Evolutionary conservation across 2,113 vertebrate genomes (phyloP).

Genomic region (Chloropsis hardwickii): DNA sequence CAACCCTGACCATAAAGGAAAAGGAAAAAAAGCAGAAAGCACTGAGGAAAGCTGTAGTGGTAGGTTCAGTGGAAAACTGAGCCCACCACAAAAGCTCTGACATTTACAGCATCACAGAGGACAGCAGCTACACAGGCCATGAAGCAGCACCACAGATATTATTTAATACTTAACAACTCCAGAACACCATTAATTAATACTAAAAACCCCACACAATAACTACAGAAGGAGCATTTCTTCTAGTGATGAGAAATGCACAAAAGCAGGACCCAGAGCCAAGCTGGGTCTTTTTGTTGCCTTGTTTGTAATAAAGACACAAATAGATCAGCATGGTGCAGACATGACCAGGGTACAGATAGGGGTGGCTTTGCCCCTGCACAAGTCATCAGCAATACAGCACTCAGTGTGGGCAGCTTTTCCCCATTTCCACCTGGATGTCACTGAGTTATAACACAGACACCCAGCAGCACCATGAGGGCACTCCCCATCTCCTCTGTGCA

Average conservation of each 20-base stretch:
- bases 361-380: not conserved
- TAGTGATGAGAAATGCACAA: not conserved
- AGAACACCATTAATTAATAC: not conserved
- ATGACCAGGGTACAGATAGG: rapidly evolving
- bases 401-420: not conserved
- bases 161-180: not conserved
- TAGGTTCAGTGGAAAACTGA: too few species aligned
- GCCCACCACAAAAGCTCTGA: not conserved
- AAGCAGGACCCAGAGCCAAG: rapidly evolving
- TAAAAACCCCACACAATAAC: not conserved
- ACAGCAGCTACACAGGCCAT: rapidly evolving
- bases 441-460: not conserved
- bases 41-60: not conserved
- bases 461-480: not conserved
- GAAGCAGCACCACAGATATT: not conserved
- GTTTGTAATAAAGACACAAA: not conserved
- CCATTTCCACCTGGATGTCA: not conserved
- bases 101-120: not conserved
- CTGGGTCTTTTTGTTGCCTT: not conserved
- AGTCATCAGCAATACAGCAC: rapidly evolving
- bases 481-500: not conserved
- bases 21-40: not conserved
- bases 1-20: not conserved
- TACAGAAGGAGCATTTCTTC: not conserved
- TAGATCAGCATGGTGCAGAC: rapidly evolving